Evolutionary conservation across 2,888 invertebrate species (phyloP), one percentile per base, ranked within the genome.

Genomic region (Pollenia amentaria): DNA sequence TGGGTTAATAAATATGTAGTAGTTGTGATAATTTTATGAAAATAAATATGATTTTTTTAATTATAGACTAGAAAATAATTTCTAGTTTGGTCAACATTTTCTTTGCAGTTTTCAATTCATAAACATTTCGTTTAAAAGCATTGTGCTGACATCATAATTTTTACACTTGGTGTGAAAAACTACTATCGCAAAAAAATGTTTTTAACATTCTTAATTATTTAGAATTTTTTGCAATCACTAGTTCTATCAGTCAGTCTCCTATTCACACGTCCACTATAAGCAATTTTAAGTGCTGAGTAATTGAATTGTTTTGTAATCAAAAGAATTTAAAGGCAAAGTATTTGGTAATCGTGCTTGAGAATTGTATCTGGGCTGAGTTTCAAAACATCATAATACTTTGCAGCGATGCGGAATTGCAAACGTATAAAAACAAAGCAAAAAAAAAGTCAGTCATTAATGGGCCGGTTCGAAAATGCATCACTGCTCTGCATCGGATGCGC

Each of bases 141-240:
- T 81, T 85, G 72, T 67, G 85, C 85, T 85, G 85, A 85, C 85
- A 85, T 82, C 82, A 85, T 78, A 65, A 69, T 67, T 79, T 73
- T 46, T 40, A 44, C 44, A 48, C 44, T 69, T 70, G 75, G 21
- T 75, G 60, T 16, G 46, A 76, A 55, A 80, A 77, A 42, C 44
- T 38, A 55, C 46, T 62, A 76, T 62, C 44, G 60, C 42, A 53
- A 8, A 69, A 51, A 69, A 69, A 14, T 29, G 10, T 44, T 42
- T 21, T 57, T 29, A 29, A 29, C 3, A 1, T 40, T 6, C 40
- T 0, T 29, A 48, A 48, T 46, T 67, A n/a, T 67, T 42, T 4
- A 38, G 38, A 48, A 38, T 44, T 46, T 48, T 70, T 62, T 69
- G 60, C 51, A 70, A 40, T 73, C 46, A 51, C 4, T 29, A 29